These are phyloP conservation scores for Caenorhabditis sp. DNA, from an alignment of 2,888 invertebrate genomes.

Conservation along the genomic window DNA sequence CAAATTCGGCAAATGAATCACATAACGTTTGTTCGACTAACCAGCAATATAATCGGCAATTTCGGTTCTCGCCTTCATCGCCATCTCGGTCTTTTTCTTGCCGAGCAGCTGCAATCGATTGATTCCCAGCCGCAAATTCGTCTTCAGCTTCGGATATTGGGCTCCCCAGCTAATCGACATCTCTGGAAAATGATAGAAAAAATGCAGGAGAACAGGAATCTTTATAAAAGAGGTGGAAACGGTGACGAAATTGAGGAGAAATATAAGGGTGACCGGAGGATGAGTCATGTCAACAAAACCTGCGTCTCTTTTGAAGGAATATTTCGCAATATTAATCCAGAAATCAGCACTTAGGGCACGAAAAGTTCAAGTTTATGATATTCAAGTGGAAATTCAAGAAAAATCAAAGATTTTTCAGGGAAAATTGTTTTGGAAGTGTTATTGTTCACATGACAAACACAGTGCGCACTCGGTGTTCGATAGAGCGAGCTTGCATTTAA, in stretches of 20 bases:
- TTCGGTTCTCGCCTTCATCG: constrained; percentile 95
- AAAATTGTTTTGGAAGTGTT: background rate
- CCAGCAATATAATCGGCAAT: constrained; percentile 95
- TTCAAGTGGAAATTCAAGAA: background rate
- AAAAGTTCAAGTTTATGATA: no score
- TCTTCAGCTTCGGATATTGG: constrained; percentile 95
- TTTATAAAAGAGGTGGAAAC: background rate
- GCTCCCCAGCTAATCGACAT: constrained; percentile 85
- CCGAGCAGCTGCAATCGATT: constrained; percentile 94
- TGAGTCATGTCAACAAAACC: constrained; percentile 37
- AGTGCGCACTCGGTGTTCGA: no score
- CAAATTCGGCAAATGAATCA: no score
- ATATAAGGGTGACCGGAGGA: background rate
- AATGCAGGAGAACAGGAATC: background rate
- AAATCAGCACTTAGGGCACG: no score
- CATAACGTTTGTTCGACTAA: constrained; percentile 81
- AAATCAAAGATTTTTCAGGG: background rate
- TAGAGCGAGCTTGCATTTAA: no score
- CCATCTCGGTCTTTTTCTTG: constrained; percentile 97
- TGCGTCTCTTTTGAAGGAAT: background rate
- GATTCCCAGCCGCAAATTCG: constrained; percentile 91
- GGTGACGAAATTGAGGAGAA: constrained; percentile 32
- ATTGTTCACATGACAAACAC: no score
- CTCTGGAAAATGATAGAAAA: constrained; percentile 1
- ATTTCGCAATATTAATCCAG: constrained; percentile 28